phyloP scores from a whole-genome alignment of 2,113 vertebrate species.

The Notechis scutatus region DNA sequence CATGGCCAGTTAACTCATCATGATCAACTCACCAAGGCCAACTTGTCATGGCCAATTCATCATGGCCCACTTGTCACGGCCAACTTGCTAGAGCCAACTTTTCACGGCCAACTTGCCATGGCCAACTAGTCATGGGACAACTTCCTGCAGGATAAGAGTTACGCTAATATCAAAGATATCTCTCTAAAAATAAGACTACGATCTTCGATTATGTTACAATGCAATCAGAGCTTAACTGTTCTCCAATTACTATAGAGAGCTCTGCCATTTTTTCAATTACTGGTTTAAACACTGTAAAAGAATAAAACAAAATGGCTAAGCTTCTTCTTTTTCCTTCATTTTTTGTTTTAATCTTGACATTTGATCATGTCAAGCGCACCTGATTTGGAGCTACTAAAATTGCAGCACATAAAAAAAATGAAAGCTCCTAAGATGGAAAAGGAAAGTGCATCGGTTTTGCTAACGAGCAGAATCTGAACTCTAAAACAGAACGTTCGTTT shows the following conservation, averaged over 20 bases:
- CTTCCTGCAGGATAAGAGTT: neutral
- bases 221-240: neutral
- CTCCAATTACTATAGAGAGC: neutral
- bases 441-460: neutral
- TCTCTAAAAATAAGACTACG: no score
- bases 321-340: neutral
- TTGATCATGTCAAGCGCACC: neutral
- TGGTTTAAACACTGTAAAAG: neutral
- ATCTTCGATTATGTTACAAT: neutral
- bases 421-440: neutral
- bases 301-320: neutral
- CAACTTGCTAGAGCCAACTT: no score
- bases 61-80: no score
- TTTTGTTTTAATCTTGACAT: neutral
- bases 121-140: neutral
- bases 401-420: neutral
- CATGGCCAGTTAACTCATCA: no score
- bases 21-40: no score
- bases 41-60: no score
- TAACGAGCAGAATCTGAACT: neutral
- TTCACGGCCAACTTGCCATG: rapidly evolving
- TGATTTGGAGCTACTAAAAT: neutral
- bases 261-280: neutral
- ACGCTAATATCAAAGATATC: no score
- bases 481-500: no score